These are phyloP conservation scores for Latheticus oryzae DNA, from an alignment of 2,888 invertebrate species.

Conservation along the genomic window DNA sequence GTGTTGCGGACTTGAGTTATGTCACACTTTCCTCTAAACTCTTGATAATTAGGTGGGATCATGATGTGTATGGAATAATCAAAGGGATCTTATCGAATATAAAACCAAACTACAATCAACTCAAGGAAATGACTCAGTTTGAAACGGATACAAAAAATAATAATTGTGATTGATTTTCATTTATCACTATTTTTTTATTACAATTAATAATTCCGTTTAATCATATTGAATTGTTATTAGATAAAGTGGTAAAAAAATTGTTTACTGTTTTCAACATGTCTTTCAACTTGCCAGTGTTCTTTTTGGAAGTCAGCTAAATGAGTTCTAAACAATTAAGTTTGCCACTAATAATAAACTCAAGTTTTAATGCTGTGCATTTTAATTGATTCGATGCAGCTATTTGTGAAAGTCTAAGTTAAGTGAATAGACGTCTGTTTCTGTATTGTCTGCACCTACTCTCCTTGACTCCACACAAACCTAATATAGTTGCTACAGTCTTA, in stretches of 20 bases:
- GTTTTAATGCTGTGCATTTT: slow-evolving; percentile 13
- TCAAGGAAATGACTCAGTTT: no score
- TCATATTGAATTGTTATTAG: no score
- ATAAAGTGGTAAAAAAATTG: no score
- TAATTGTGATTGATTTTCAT: no score
- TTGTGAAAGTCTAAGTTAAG: slow-evolving; percentile 9
- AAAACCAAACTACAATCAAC: slow-evolving; percentile 50
- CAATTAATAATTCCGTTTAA: no score
- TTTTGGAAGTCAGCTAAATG: no score
- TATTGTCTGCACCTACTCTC: slow-evolving; percentile 10
- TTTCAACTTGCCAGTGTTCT: no score
- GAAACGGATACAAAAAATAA: no score
- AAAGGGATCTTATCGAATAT: slow-evolving; percentile 52
- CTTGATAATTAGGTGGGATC: slow-evolving; percentile 59
- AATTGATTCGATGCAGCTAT: slow-evolving; percentile 7
- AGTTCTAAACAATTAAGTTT: no score
- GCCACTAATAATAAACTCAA: slow-evolving; percentile 1
- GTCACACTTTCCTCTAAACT: slow-evolving; percentile 55
- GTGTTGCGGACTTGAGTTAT: slow-evolving; percentile 57
- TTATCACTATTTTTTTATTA: no score
- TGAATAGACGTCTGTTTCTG: slow-evolving; percentile 5
- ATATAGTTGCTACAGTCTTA: slow-evolving; percentile 8
- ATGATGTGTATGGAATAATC: slow-evolving; percentile 51
- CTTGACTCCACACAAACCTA: slow-evolving; percentile 9
- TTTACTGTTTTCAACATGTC: no score